Conservation (phyloP, 2,888 invertebrate species). For the Yponomeuta cagnagella region DNA sequence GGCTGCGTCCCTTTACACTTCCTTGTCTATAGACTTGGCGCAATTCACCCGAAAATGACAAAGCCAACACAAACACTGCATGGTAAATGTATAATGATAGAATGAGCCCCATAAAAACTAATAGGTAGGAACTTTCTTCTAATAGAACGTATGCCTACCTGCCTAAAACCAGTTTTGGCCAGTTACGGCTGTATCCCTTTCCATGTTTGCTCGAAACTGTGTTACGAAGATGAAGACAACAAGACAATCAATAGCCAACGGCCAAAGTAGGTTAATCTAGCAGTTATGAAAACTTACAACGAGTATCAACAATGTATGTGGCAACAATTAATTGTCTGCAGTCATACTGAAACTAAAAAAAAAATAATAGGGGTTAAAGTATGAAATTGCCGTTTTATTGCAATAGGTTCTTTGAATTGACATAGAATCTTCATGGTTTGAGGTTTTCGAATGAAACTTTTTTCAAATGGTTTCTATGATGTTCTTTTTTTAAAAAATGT, state of each 20-base stretch:
- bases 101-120: neutral
- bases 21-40: no score
- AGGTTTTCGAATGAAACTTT: no score
- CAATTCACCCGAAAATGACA: no score
- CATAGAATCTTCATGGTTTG: no score
- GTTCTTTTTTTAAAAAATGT: no score
- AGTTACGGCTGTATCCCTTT: neutral
- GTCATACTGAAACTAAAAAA: neutral
- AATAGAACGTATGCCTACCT: no score
- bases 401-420: no score
- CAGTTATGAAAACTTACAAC: neutral
- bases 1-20: no score
- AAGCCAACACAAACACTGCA: neutral
- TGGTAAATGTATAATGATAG: neutral
- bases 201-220: neutral
- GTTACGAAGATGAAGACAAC: neutral
- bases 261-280: neutral
- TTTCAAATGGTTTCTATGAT: no score
- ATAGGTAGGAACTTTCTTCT: neutral
- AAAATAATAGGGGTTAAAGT: no score
- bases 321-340: neutral
- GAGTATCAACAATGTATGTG: neutral
- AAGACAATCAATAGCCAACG: neutral
- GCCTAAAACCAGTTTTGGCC: neutral
- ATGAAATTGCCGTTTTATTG: no score